A percentile compares a stretch with the other conserved stretches of the same genome.
Conservation (phyloP, 2,888 invertebrate species). For the Latheticus oryzae region DNA sequence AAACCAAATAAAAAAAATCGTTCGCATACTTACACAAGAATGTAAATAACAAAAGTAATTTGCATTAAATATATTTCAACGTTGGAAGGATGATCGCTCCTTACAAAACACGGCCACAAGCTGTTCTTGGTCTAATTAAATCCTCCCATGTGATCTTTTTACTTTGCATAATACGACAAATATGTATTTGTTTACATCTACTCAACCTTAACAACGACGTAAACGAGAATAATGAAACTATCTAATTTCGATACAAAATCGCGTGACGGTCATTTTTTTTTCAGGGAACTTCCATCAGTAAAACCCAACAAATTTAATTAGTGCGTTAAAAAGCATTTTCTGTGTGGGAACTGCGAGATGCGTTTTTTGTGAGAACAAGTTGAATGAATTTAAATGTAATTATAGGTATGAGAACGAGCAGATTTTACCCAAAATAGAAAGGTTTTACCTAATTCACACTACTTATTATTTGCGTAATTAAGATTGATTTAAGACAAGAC, state of each 20-base stretch:
- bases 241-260: too few relatives aligned
- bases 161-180: too few relatives aligned
- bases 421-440: constrained; percentile 22
- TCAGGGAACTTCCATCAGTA: constrained; percentile 14
- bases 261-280: constrained; percentile 17
- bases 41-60: too few relatives aligned
- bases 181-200: constrained; percentile 16
- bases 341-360: constrained; percentile 11
- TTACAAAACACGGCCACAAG: too few relatives aligned
- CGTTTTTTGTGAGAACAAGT: constrained; percentile 13
- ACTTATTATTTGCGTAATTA: constrained; percentile 19
- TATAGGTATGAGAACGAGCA: constrained; percentile 11
- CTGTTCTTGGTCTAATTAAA: too few relatives aligned
- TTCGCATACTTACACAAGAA: too few relatives aligned
- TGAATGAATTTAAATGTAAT: constrained; percentile 22
- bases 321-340: constrained; percentile 23
- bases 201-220: too few relatives aligned
- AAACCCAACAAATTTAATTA: constrained; percentile 12
- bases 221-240: too few relatives aligned
- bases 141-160: too few relatives aligned
- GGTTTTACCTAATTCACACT: constrained; percentile 18
- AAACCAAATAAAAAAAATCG: too few relatives aligned
- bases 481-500: constrained; percentile 7
- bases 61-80: too few relatives aligned
- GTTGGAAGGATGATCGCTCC: too few relatives aligned